Percentiles rank a stretch among this genome's conserved stretches.
Conservation (phyloP, 1,140 invertebrate genomes). For the Pachyrhynchus sulphureomaculatus region DNA sequence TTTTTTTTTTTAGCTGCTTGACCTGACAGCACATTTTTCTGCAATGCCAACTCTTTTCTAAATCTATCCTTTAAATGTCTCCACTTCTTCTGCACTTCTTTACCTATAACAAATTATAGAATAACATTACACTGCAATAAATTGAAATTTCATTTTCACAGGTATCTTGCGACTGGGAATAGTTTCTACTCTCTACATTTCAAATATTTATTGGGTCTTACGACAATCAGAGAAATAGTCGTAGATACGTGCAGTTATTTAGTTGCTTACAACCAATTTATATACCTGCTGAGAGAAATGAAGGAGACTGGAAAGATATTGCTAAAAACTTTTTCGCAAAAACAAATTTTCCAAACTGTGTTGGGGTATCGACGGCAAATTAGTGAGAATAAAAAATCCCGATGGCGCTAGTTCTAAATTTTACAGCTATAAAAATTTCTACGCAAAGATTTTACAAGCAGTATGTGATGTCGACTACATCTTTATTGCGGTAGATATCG, state of each 20-base stretch:
- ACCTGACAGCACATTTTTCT: no score
- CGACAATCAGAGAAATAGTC: no score
- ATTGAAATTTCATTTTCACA: no score
- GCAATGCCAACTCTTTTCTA: no score
- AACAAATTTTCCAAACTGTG: conserved; percentile 49
- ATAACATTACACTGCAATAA: conserved; percentile 15
- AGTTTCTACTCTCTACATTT: conserved; percentile 10
- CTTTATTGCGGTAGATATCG: no score
- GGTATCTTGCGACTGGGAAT: conserved; percentile 5
- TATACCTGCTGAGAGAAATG: not conserved
- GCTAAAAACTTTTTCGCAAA: conserved; percentile 16
- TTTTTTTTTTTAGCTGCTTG: conserved; percentile 14
- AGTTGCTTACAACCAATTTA: no score
- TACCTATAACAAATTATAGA: not conserved
- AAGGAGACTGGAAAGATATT: not conserved
- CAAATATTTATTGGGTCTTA: conserved; percentile 18
- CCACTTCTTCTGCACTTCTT: no score
- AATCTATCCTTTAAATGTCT: no score
- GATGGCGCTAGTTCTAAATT: no score
- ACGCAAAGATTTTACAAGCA: conserved; percentile 36
- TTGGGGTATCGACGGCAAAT: conserved; percentile 51
- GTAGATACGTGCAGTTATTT: no score
- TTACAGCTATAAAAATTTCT: no score
- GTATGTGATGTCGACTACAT: conserved; percentile 10
- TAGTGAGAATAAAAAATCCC: conserved; percentile 39